Percentiles rank a stretch among this genome's conserved stretches.
These are phyloP conservation scores for Carassius gibelio DNA, from an alignment of 2,113 vertebrate species.

Conservation along the genomic window DNA sequence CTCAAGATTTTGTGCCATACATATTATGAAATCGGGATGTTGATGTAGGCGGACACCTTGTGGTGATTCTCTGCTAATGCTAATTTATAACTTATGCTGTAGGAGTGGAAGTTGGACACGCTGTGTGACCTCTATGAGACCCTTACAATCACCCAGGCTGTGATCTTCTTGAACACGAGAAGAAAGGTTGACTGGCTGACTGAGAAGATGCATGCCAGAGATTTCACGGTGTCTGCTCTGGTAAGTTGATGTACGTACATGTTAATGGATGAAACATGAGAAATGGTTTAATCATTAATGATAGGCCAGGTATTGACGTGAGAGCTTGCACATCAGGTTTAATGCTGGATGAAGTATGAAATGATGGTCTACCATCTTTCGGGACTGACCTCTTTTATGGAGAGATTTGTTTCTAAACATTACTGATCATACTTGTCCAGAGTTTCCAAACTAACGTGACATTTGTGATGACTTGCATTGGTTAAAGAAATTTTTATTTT, in stretches of 20 bases:
- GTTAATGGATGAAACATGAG: too few species aligned
- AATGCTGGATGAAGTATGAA: constrained; percentile 68
- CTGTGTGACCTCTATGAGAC: constrained; percentile 97
- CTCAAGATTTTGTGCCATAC: constrained; percentile 74
- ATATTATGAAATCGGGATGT: not conserved
- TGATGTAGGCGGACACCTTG: not conserved
- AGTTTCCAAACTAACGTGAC: too few species aligned
- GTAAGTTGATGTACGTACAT: constrained; percentile 71
- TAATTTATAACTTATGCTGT: constrained; percentile 13
- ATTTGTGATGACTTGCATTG: not conserved
- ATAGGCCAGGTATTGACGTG: not conserved
- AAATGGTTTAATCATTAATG: not conserved
- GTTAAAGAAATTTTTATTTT: not conserved
- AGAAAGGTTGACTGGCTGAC: constrained; percentile 99
- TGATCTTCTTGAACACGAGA: constrained; percentile 98
- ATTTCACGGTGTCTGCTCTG: constrained; percentile 97
- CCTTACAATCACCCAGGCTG: constrained; percentile 96
- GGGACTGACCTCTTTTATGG: constrained; percentile 76
- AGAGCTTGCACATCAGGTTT: not conserved
- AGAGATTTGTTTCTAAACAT: constrained; percentile 55
- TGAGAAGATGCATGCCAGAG: constrained; percentile 96
- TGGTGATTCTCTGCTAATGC: not conserved
- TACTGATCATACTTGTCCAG: constrained; percentile 69
- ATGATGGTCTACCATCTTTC: constrained; percentile 80
- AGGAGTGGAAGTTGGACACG: constrained; percentile 99